Conservation (phyloP, 2,113 vertebrate genomes). For the Serinus canaria region DNA sequence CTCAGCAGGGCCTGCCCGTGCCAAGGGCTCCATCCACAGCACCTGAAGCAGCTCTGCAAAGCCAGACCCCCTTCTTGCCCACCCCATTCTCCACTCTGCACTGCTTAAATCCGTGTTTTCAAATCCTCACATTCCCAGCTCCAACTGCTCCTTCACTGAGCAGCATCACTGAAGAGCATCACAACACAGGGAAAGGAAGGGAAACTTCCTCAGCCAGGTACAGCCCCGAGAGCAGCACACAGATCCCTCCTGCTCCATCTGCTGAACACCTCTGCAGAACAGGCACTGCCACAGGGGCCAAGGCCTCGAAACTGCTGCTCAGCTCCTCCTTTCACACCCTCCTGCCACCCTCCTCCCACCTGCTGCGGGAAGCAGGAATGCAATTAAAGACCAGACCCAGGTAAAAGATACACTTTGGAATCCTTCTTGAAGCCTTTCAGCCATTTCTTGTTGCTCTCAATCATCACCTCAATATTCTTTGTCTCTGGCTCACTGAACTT, state of each 20-base stretch:
- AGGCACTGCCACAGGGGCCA: background rate
- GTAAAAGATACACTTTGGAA: constrained; percentile 86
- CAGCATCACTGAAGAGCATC: fast-evolving
- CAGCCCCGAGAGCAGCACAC: background rate
- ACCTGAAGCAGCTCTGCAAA: background rate
- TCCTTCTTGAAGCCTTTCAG: constrained; percentile 82
- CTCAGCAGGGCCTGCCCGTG: background rate
- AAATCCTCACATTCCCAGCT: background rate
- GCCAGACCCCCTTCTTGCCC: background rate
- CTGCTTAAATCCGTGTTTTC: fast-evolving
- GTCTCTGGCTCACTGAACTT: constrained; percentile 55
- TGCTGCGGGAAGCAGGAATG: background rate
- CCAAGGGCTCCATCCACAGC: background rate
- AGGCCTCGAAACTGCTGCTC: background rate
- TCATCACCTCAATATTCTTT: constrained; percentile 75
- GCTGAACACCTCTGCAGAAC: background rate
- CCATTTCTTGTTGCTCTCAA: constrained; percentile 87
- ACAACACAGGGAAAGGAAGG: background rate
- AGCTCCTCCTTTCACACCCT: background rate
- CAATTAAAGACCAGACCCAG: background rate
- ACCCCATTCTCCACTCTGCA: background rate
- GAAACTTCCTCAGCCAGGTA: background rate
- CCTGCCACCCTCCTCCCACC: background rate
- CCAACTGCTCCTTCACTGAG: background rate
- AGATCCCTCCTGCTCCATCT: background rate